Evolutionary conservation across 2,797 vertebrate genomes (phyloP).

Genomic region (Taeniopygia guttata): DNA sequence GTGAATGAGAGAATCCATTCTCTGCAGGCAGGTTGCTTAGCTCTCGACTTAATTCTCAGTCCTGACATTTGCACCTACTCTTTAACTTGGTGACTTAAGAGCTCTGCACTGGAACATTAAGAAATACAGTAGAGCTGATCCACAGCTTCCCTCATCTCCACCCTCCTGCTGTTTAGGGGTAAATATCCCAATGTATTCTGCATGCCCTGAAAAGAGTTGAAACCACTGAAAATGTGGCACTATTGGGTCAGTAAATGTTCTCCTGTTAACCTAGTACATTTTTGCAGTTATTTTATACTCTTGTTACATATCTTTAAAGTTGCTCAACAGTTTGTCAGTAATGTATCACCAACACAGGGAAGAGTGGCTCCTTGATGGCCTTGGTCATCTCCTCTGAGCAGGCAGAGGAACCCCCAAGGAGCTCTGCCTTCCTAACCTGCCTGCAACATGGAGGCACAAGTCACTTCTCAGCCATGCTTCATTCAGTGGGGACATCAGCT

Average conservation of each 20-base stretch:
- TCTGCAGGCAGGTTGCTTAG: neutral
- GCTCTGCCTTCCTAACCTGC: neutral
- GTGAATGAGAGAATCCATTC: neutral
- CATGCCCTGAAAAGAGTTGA: neutral
- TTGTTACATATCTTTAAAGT: neutral
- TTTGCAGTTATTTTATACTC: neutral
- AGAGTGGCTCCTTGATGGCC: neutral
- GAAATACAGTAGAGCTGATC: neutral
- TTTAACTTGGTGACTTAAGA: neutral
- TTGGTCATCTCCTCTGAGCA: neutral
- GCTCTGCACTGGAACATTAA: neutral
- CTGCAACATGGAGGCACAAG: accelerated
- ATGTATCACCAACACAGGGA: neutral
- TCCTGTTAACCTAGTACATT: neutral
- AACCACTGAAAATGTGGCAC: neutral
- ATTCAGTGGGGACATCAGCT: neutral
- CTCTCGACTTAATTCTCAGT: neutral
- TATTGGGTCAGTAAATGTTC: neutral
- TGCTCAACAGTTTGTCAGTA: neutral
- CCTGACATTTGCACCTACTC: neutral
- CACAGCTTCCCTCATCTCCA: neutral
- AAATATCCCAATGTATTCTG: neutral
- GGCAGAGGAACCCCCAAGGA: neutral
- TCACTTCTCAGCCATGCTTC: neutral
- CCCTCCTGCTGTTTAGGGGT: neutral